Conservation (phyloP, 2,888 invertebrate species). For the Micoletzkya japonica region DNA sequence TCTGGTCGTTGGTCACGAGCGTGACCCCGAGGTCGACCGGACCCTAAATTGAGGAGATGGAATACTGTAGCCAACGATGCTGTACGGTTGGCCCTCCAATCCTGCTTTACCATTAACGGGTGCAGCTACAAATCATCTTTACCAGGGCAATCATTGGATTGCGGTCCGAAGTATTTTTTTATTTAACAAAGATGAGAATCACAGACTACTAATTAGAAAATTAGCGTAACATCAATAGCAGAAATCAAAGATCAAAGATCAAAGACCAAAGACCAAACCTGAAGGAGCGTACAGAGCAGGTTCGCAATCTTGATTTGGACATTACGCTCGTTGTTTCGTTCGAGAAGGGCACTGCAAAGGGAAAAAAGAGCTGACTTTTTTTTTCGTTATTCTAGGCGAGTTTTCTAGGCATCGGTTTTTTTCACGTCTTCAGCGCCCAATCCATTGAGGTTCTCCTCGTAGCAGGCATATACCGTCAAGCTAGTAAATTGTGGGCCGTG, state of each 20-base stretch:
- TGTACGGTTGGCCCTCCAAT: background rate
- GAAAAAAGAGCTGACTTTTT: background rate
- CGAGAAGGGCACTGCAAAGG: slow-evolving; percentile 47
- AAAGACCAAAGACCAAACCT: too few relatives aligned
- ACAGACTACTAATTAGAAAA: background rate
- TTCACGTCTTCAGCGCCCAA: too few relatives aligned
- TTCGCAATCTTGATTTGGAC: slow-evolving; percentile 51
- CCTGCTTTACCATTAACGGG: background rate
- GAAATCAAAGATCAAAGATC: too few relatives aligned
- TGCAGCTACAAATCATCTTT: background rate
- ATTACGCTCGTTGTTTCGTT: slow-evolving; percentile 40
- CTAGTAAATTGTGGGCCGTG: too few relatives aligned
- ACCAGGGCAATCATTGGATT: too few relatives aligned
- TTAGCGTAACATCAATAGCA: too few relatives aligned
- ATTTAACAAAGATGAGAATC: background rate
- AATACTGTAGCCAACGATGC: background rate
- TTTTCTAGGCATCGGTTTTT: too few relatives aligned
- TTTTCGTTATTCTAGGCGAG: background rate
- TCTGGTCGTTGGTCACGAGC: slow-evolving; percentile 73
- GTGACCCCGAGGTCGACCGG: slow-evolving; percentile 88
- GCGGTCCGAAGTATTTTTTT: too few relatives aligned
- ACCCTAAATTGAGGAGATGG: slow-evolving; percentile 69
- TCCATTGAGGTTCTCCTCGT: too few relatives aligned
- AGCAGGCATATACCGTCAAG: too few relatives aligned
- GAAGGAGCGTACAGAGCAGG: slow-evolving; percentile 78